Evolutionary conservation across 2,888 invertebrate species (phyloP), one percentile per base, ranked within the genome.

Genomic region (Andrena bucephala): DNA sequence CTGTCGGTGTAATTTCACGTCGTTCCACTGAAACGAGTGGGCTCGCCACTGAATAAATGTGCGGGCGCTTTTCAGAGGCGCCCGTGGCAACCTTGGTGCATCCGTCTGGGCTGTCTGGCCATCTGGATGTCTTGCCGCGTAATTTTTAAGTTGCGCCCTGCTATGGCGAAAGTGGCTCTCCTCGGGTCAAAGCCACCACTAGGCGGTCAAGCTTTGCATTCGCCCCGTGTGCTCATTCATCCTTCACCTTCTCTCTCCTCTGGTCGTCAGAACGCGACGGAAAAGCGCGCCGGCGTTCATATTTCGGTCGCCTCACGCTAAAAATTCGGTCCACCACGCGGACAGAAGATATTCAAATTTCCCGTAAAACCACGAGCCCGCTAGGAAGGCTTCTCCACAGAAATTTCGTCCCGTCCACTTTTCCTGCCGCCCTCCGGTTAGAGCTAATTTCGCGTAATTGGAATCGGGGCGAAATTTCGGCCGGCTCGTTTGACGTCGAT

Each of bases 151-250:
- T 50, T 5, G 57, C 10, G 24, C 24, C 13, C 13, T 20, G 20
- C 31, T 3, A 24, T 27, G 42, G 62, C 42, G 42, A 59, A 63
- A 10, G 73, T 67, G 52, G n/a, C 42, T 42, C 10, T 29, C 3
- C n/a, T 10, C 24, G 42, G 67, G 67, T 67, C 65, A 73, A 73
- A 29, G 27, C 50, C 27, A 42, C 42, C 42, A 4, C 42, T 16
- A 42, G 42, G 6, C 31, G 76, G 72, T 77, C 73, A 66, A 73
- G 73, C 36, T 57, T 73, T 50, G 24, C 63, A 48, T 71, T 71
- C 48, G 42, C 63, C 2, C 31, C 4, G 36, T 62, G 62, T 60
- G 50, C 62, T 31, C 60, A 0, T 62, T 27, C 60, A 36, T n/a
- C 13, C 54, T 50, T 27, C 50, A 2, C 70, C 59, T 20, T 65